phyloP scores from a whole-genome alignment of 2,113 vertebrate genomes.

The Hemiprocne comata region DNA sequence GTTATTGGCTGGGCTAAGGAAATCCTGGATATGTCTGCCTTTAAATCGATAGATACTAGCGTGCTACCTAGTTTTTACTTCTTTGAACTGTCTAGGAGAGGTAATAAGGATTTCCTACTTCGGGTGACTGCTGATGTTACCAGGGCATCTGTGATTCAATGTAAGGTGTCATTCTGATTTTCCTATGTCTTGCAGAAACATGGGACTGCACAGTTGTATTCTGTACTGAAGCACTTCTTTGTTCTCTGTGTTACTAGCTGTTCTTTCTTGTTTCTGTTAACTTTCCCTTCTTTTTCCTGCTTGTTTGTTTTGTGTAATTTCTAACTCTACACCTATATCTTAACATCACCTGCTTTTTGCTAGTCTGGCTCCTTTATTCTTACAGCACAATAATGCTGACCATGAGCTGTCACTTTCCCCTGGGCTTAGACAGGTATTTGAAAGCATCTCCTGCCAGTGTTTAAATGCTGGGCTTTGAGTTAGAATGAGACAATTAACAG shows the following conservation, averaged over 20 bases:
- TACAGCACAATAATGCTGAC: neutral
- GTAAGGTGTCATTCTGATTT: neutral
- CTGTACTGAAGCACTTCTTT: neutral
- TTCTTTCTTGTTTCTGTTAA: neutral
- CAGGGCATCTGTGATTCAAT: accelerated
- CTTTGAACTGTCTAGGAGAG: neutral
- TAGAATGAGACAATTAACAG: neutral
- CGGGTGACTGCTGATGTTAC: neutral
- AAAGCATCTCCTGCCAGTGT: neutral
- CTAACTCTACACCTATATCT: neutral
- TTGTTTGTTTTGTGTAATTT: neutral
- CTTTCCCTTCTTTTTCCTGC: neutral
- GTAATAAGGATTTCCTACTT: neutral
- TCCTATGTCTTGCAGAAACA: neutral
- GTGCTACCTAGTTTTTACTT: neutral
- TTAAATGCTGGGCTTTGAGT: neutral
- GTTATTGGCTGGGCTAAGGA: neutral
- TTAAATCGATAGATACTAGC: neutral
- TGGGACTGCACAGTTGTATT: neutral
- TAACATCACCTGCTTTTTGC: neutral
- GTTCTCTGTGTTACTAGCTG: neutral
- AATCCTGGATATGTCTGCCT: neutral
- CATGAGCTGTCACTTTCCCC: neutral
- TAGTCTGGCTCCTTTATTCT: neutral
- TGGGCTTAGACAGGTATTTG: neutral